Conservation (phyloP, 2,888 invertebrate genomes). For the Dinocampus coccinellae region DNA sequence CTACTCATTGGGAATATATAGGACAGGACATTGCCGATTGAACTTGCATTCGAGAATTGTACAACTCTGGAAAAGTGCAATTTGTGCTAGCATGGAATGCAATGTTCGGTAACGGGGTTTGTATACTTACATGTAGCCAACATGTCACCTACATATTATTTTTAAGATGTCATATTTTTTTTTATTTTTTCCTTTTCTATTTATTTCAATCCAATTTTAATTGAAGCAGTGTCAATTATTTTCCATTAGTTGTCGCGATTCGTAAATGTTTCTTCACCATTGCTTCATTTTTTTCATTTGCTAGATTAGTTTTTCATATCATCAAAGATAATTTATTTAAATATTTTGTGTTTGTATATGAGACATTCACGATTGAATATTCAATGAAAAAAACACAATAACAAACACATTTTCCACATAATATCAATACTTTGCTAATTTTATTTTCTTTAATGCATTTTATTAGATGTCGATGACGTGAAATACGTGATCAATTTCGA, state of each 20-base stretch:
- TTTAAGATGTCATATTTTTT: slow-evolving; percentile 5
- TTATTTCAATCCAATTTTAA: background rate
- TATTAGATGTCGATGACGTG: slow-evolving; percentile 93
- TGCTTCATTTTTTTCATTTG: slow-evolving; percentile 24
- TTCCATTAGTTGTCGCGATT: background rate
- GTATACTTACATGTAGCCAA: slow-evolving; percentile 63
- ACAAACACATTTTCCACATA: background rate
- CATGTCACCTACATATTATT: slow-evolving; percentile 45
- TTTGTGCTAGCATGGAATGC: slow-evolving; percentile 55
- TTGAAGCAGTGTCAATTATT: background rate
- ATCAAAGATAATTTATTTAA: no score
- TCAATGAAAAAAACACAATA: slow-evolving; percentile 7
- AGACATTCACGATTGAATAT: slow-evolving; percentile 36
- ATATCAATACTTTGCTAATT: background rate
- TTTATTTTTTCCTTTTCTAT: no score
- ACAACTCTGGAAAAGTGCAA: slow-evolving; percentile 33
- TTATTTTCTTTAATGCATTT: slow-evolving; percentile 31
- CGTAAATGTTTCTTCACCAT: background rate
- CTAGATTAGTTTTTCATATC: slow-evolving; percentile 24
- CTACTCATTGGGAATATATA: slow-evolving; percentile 64
- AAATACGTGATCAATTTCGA: slow-evolving; percentile 97
- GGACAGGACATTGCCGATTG: slow-evolving; percentile 62
- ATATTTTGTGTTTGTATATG: no score
- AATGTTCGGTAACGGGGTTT: slow-evolving; percentile 67
- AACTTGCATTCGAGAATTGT: slow-evolving; percentile 65